Conservation (phyloP, 2,113 vertebrate species). For the Chionis minor region DNA sequence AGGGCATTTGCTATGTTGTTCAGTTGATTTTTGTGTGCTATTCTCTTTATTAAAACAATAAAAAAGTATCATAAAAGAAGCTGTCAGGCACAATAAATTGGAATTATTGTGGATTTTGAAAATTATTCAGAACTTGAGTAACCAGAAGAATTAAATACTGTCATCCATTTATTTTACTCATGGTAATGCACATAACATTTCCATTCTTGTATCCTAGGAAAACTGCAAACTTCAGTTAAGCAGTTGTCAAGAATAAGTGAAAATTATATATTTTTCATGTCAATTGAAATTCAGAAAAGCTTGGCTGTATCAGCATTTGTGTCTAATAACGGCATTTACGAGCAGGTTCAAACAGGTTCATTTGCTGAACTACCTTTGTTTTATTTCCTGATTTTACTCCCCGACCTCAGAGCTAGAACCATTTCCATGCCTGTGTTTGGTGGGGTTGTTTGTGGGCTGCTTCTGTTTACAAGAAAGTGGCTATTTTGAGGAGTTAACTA, state of each 20-base stretch:
- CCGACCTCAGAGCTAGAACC: not conserved
- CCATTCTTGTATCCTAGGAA: not conserved
- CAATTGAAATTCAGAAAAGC: not conserved
- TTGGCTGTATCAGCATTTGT: fast-evolving
- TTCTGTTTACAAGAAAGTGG: not conserved
- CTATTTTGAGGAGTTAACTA: not conserved
- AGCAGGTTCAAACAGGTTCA: not conserved
- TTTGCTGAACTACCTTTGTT: not conserved
- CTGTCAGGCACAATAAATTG: not conserved
- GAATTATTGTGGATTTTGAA: not conserved
- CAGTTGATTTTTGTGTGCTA: not conserved
- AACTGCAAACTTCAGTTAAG: not conserved
- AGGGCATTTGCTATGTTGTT: not conserved
- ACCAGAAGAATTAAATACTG: not conserved
- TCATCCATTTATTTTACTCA: not conserved
- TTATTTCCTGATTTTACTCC: not conserved
- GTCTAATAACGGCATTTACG: not conserved
- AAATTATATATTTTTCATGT: not conserved
- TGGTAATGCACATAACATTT: not conserved
- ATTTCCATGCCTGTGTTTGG: not conserved
- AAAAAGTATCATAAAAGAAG: not conserved
- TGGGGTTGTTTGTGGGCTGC: not conserved
- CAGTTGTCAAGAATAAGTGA: not conserved
- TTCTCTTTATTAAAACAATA: not conserved
- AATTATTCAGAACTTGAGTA: not conserved